Evolutionary conservation across 2,797 vertebrate genomes (phyloP).

Genomic region (Melanogrammus aeglefinus): DNA sequence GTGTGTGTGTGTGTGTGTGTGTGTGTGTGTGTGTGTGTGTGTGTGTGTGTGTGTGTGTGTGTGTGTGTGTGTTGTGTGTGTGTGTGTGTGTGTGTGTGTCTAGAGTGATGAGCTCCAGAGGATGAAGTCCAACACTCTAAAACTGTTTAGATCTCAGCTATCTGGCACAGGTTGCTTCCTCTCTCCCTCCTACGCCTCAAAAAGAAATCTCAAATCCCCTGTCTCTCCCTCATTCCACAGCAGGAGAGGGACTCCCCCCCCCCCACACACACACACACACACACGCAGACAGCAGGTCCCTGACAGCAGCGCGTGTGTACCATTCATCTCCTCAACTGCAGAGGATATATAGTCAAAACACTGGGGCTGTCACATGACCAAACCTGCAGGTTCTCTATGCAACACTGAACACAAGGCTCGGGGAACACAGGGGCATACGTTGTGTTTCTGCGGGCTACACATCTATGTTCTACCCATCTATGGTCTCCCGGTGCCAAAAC

Average conservation of each 20-base stretch:
- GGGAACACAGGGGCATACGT: no score
- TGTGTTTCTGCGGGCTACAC: background rate
- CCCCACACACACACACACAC: no score
- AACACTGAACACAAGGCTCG: background rate
- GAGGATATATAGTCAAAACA: background rate
- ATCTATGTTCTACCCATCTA: background rate
- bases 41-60: background rate
- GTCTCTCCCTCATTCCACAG: slow-evolving; percentile 39
- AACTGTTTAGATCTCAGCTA: slow-evolving; percentile 62
- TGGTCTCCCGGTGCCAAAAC: background rate
- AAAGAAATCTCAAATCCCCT: slow-evolving; percentile 11
- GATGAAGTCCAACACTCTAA: slow-evolving; percentile 55
- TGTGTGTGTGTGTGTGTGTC: background rate
- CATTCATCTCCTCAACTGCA: background rate
- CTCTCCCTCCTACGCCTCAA: slow-evolving; percentile 26
- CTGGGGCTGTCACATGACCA: background rate
- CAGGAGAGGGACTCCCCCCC: slow-evolving; percentile 30
- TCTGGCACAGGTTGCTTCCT: slow-evolving; percentile 56
- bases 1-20: no score
- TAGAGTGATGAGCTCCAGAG: slow-evolving; percentile 31
- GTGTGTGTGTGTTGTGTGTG: background rate
- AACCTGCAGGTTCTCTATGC: background rate
- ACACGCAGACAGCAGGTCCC: slow-evolving; percentile 20
- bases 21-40: background rate
- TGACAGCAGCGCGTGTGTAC: slow-evolving; percentile 24